phyloP scores from a whole-genome alignment of 2,888 invertebrate species.

The Cosmia trapezina region DNA sequence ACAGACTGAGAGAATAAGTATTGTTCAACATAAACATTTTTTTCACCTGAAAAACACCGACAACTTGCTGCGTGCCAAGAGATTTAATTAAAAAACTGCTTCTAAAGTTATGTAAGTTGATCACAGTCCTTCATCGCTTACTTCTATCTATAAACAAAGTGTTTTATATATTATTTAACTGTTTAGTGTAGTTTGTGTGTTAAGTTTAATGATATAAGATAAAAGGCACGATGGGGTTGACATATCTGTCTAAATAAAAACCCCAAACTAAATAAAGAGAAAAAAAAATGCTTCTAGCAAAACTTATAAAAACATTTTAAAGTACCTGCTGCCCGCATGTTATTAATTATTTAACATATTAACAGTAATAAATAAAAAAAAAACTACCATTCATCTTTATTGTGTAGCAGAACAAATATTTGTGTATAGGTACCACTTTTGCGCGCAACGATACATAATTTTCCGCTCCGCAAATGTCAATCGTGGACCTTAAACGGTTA shows the following conservation, averaged over 20 bases:
- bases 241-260: too few species aligned
- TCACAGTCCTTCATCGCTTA: too few species aligned
- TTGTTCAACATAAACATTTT: neutral
- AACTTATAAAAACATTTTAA: neutral
- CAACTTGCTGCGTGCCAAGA: neutral
- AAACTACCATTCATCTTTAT: neutral
- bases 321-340: neutral
- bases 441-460: constrained; percentile 61
- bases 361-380: neutral
- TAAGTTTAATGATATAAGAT: too few species aligned
- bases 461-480: constrained; percentile 69
- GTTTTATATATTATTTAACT: too few species aligned
- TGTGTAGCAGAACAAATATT: neutral
- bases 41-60: neutral
- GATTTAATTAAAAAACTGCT: too few species aligned
- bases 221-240: too few species aligned
- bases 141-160: too few species aligned
- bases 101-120: too few species aligned
- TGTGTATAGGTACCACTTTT: constrained; percentile 40
- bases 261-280: too few species aligned
- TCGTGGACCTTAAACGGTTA: constrained; percentile 68
- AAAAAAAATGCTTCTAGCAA: neutral
- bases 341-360: neutral
- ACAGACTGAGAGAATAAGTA: neutral
- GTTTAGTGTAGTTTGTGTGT: too few species aligned